Evolutionary conservation across 2,113 vertebrate genomes (phyloP), one percentile per base, ranked within the genome.

Genomic region (Centropus bengalensis): DNA sequence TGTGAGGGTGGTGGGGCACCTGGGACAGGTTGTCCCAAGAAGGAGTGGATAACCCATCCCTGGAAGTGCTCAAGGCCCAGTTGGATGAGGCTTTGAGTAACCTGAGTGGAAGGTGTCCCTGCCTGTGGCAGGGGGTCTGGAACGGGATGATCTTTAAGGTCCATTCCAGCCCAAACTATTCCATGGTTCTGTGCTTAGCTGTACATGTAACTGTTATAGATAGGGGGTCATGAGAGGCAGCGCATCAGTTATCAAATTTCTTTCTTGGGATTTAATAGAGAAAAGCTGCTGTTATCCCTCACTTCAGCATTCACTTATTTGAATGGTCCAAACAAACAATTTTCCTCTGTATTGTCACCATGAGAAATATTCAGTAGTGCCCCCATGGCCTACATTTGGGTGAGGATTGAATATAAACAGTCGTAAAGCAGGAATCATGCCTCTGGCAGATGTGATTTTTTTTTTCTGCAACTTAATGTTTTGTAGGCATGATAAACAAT

Each of bases 361-460:
- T 54, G n/a, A 86, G 59, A 56, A 91, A 45, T 86, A 80, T 62
- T 82, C 49, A 52, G n/a, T 64, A 68, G 58, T 73, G n/a, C 12
- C 42, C 63, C 32, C 55, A 45, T 7, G 2, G 51, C 79, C 79
- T 85, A 26, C 26, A 9, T 75, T 73, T 86, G 70, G n/a, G 18
- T 80, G 59, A 86, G 59, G 38, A 40, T 38, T 73, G 79, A 77
- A 24, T 69, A 80, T 58, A 80, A 85, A 80, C 10, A 74, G 20
- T 27, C 6, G 4, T 56, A 76, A 93, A 84, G n/a, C 36, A 82
- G 38, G 44, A 91, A 22, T 79, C 14, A 3, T 74, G 64, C 86
- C 59, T 93, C 89, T 96, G 75, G 71, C 70, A 76, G 30, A 69
- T 64, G 7, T 26, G 63, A 22, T 90, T n/a, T 60, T 94, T 94